Evolutionary conservation across 2,888 invertebrate species (phyloP).

Genomic region (Conops quadrifasciatus): DNA sequence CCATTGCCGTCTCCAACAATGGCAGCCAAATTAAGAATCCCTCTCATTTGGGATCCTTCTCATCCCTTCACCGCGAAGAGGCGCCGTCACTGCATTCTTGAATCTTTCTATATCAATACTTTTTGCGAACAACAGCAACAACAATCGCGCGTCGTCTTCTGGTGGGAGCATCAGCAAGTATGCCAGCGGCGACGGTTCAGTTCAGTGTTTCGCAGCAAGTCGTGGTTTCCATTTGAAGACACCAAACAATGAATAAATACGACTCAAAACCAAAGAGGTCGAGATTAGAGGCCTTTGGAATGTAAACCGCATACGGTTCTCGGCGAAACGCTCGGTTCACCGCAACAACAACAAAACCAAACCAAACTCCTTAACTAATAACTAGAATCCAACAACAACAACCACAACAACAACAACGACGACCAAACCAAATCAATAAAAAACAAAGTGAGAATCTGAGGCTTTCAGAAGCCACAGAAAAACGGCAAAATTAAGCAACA

Average conservation of each 20-base stretch:
- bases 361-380: background rate
- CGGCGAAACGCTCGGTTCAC: too few species aligned
- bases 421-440: too few species aligned
- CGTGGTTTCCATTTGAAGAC: background rate
- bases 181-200: too few species aligned
- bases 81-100: slow-evolving; percentile 17
- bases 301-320: too few species aligned
- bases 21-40: slow-evolving; percentile 20
- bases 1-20: background rate
- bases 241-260: too few species aligned
- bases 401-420: slow-evolving; percentile 7
- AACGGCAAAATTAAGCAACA: too few species aligned
- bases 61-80: background rate
- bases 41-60: too few species aligned
- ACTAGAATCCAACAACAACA: background rate
- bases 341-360: too few species aligned
- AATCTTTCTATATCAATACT: slow-evolving; percentile 24
- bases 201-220: background rate
- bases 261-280: background rate
- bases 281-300: too few species aligned
- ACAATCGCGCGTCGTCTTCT: background rate
- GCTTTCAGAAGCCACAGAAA: background rate
- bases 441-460: too few species aligned
- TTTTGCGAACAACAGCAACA: slow-evolving; percentile 39
- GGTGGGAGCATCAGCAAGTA: too few species aligned